Evolutionary conservation across 1,140 invertebrate species (phyloP).

Genomic region (Euborellia annulipes): DNA sequence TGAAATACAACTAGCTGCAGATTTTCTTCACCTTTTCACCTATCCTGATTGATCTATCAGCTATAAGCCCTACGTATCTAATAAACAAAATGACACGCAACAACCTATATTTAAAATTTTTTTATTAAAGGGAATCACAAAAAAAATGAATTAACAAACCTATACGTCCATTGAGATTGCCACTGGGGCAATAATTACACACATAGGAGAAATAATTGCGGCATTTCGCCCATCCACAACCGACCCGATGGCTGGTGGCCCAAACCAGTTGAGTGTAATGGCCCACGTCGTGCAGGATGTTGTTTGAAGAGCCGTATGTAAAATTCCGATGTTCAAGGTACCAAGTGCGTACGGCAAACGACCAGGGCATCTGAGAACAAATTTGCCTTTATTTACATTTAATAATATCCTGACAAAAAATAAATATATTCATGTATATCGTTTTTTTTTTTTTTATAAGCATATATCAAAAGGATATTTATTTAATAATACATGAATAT

Average conservation of each 20-base stretch:
- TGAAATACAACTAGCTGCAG: too few species aligned
- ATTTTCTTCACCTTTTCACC: too few species aligned
- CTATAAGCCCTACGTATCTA: too few species aligned
- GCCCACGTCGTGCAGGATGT: conserved; percentile 46
- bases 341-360: conserved; percentile 65
- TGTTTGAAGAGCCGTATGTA: conserved; percentile 44
- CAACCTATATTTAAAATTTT: conserved; percentile 10
- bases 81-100: too few species aligned
- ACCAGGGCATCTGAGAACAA: conserved; percentile 31
- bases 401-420: too few species aligned
- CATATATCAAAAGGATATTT: too few species aligned
- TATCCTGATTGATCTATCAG: too few species aligned
- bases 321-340: conserved; percentile 59
- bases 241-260: conserved; percentile 59
- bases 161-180: conserved; percentile 31
- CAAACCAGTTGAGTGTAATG: conserved; percentile 77
- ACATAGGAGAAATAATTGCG: conserved; percentile 61
- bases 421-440: too few species aligned
- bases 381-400: too few species aligned
- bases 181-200: conserved; percentile 74
- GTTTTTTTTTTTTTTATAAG: too few species aligned
- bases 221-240: conserved; percentile 60
- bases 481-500: too few species aligned
- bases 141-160: background rate
- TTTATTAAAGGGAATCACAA: background rate